phyloP scores from a whole-genome alignment of 2,113 vertebrate species.

The Embiotoca jacksoni region DNA sequence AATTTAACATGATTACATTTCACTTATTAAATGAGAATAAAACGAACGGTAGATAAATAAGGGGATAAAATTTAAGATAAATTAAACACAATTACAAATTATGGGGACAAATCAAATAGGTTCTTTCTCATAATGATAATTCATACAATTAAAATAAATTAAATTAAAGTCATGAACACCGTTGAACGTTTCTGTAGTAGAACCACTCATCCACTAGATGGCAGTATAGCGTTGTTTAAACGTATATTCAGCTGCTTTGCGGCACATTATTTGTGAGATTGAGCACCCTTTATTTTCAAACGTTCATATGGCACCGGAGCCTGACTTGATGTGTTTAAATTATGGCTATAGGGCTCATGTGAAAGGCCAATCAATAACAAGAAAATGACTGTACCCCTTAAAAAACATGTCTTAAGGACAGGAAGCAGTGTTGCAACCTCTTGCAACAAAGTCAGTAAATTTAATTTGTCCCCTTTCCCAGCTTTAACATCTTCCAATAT shows the following conservation, averaged over 20 bases:
- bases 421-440: neutral
- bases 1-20: no score
- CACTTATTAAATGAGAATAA: neutral
- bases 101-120: neutral
- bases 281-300: neutral
- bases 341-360: neutral
- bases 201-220: conserved; percentile 54
- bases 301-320: neutral
- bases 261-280: neutral
- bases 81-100: neutral
- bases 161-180: neutral
- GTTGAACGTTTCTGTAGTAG: neutral
- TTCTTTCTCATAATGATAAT: neutral
- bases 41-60: neutral
- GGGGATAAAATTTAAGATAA: neutral
- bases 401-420: neutral
- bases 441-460: neutral
- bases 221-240: neutral
- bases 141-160: neutral
- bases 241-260: neutral
- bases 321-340: neutral
- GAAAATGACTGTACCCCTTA: conserved; percentile 5
- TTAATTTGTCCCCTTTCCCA: neutral
- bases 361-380: neutral
- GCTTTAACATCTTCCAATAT: neutral